Conservation (phyloP, 1,140 invertebrate species). For the Centruroides vittatus region DNA sequence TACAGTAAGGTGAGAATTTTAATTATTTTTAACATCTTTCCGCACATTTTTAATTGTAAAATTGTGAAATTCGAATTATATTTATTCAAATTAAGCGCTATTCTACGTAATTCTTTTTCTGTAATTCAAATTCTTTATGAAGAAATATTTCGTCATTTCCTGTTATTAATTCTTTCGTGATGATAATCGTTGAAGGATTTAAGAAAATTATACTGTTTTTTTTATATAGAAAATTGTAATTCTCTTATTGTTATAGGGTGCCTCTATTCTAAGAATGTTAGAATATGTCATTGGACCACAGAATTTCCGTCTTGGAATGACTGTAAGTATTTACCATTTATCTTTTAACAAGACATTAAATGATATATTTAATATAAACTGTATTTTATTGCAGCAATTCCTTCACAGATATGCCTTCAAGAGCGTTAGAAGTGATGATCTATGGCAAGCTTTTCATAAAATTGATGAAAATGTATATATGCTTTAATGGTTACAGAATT, state of each 20-base stretch:
- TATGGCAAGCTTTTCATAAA: constrained; percentile 35
- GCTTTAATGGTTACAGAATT: no score
- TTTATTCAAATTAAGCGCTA: no score
- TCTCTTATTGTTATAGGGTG: constrained; percentile 45
- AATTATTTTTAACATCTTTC: no score
- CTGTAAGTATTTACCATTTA: constrained; percentile 5
- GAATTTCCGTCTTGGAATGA: constrained; percentile 53
- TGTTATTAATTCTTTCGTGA: background rate
- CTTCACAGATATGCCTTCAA: constrained; percentile 49
- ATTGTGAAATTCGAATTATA: no score
- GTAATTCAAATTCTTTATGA: no score
- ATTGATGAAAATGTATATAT: no score
- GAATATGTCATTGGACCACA: constrained; percentile 62
- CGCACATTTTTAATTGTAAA: constrained; percentile 31
- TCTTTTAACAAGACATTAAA: background rate
- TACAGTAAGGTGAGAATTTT: constrained; percentile 55
- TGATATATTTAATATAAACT: constrained; percentile 10
- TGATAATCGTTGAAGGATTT: background rate
- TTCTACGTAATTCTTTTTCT: no score
- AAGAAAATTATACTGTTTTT: background rate
- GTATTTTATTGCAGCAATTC: constrained; percentile 38
- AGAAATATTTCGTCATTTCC: constrained; percentile 15
- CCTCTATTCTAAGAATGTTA: constrained; percentile 77
- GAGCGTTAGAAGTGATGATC: constrained; percentile 65
- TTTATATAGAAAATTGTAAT: background rate